Conservation (phyloP, 2,797 vertebrate species). For the Chloroceryle amazona region DNA sequence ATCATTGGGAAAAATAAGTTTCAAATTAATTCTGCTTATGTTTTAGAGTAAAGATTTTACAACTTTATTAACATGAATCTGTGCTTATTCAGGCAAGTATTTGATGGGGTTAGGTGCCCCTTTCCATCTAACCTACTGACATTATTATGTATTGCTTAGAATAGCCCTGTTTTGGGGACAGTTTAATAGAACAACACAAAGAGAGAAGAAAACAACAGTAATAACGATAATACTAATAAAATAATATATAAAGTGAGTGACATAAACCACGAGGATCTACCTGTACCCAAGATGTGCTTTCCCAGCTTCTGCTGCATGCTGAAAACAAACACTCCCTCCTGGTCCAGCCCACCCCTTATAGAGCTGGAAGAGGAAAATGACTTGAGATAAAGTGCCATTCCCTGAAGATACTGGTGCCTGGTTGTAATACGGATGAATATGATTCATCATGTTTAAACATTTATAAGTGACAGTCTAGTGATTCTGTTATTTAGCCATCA, state of each 20-base stretch:
- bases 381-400: background rate
- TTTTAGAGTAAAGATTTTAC: background rate
- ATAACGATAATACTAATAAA: no score
- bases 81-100: background rate
- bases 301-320: no score
- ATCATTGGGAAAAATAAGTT: background rate
- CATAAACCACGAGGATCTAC: no score
- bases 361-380: background rate
- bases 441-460: background rate
- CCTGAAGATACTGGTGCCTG: background rate
- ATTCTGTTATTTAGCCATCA: background rate
- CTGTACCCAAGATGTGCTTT: no score
- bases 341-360: no score
- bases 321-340: no score
- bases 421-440: background rate
- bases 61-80: background rate
- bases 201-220: no score
- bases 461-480: background rate
- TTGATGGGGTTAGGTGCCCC: fast-evolving
- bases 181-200: no score
- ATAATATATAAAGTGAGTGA: no score
- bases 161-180: background rate
- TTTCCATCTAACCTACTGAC: background rate
- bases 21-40: background rate
- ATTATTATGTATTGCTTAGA: background rate